Base-by-base conservation (phyloP, 2,797 vertebrate genomes). In the Hemibagrus guttatus region DNA sequence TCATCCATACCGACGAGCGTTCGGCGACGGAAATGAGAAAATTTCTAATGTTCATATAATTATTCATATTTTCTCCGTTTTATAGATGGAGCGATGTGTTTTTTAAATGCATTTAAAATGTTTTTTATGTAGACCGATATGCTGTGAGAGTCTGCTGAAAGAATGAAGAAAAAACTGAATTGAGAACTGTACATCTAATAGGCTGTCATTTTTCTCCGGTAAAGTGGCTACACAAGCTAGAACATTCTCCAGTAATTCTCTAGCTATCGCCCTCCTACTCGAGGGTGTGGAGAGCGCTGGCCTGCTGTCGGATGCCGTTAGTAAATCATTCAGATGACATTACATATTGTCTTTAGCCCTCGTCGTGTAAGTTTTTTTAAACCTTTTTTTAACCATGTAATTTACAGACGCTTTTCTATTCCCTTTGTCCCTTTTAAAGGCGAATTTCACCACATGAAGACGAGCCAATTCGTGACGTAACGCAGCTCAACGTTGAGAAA, bases 271-370 rank as follows among this genome's bases (percentile, higher is more conserved):
- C n/a, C 31, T 61, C 68, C 42, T 58, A 13, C 63, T 84, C 16
- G 83, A 86, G 87, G 83, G 52, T 83, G 85, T 74, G 87, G 84
- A 81, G 56, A 84, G 46, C 39, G 11, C n/a, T 84, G 69, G 49
- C 85, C 89, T 79, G 42, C 81, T 86, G 74, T 83, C 78, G 52
- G 83, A 85, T 88, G 83, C 87, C 81, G 76, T 83, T 76, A 80
- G 1, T 78, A 71, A 87, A 88, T 81, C 39, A 66, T 82, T 69
- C 52, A 66, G 31, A 81, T n/a, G 17, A 2, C 39, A 85, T 28
- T 23, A 42, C 28, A 54, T 52, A 39, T 16, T 54, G 21, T 72
- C 26, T 54, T 63, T n/a, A 31, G 35, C 6, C 21, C 19, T 78
- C 52, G 3, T 52, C 4, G 13, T 31, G 39, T 14, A 12, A 80